Evolutionary conservation across 2,888 invertebrate genomes (phyloP).

Genomic region (Oxystoma pomonae): DNA sequence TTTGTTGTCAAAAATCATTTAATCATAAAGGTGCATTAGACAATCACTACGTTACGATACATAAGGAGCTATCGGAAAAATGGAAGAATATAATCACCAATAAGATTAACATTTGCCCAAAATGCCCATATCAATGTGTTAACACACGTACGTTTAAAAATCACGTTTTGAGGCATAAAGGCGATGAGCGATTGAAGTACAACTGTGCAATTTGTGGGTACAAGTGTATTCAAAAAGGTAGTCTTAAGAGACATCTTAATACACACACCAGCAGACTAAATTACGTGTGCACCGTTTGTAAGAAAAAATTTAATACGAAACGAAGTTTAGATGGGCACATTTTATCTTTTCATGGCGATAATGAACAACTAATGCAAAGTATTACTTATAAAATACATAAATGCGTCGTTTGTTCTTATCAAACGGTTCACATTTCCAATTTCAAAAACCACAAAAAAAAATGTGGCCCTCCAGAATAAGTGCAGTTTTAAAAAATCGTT

Average conservation of each 20-base stretch:
- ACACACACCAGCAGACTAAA: conserved; percentile 4
- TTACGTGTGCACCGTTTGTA: conserved; percentile 1
- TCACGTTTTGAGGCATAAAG: not conserved
- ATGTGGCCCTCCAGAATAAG: too few relatives aligned
- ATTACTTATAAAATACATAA: not conserved
- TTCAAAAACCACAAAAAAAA: too few relatives aligned
- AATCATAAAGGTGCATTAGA: conserved; percentile 16
- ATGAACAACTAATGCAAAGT: not conserved
- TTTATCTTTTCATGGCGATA: not conserved
- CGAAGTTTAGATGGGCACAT: not conserved
- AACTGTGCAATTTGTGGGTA: not conserved
- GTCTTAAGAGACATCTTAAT: conserved; percentile 12
- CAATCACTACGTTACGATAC: conserved; percentile 18
- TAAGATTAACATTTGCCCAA: conserved; percentile 14
- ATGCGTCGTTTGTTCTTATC: not conserved
- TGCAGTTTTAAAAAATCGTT: too few relatives aligned
- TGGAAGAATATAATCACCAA: conserved; percentile 9
- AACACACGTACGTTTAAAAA: not conserved
- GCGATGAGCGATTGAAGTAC: not conserved
- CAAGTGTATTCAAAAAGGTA: not conserved
- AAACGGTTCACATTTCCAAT: not conserved
- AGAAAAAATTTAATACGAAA: conserved; percentile 2
- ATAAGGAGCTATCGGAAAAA: conserved; percentile 7
- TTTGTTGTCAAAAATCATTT: conserved; percentile 14
- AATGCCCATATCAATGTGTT: conserved; percentile 12